Conservation (phyloP, 2,888 invertebrate species). For the Odontocerum albicorne region DNA sequence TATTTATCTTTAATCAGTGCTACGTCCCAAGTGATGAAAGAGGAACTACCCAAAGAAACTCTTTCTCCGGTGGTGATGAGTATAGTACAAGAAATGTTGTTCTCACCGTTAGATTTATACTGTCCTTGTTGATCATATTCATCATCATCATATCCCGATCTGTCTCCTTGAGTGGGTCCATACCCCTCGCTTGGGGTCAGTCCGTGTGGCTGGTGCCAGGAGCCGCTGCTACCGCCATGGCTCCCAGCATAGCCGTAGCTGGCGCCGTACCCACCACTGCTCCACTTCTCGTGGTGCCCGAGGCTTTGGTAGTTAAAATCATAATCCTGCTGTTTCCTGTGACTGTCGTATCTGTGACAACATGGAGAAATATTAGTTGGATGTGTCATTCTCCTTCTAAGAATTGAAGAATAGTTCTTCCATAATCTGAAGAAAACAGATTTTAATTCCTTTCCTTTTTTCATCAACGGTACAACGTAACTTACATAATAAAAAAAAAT, state of each 20-base stretch:
- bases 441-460: too few relatives aligned
- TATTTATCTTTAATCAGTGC: too few relatives aligned
- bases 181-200: constrained; percentile 17
- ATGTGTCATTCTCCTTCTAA: too few relatives aligned
- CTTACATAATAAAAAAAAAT: too few relatives aligned
- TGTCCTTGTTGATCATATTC: constrained; percentile 13
- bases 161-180: constrained; percentile 11
- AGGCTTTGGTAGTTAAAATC: constrained; percentile 49
- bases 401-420: too few relatives aligned
- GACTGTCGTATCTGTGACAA: constrained; percentile 9
- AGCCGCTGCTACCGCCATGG: constrained; percentile 1
- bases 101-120: constrained; percentile 26
- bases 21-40: too few relatives aligned
- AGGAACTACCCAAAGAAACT: too few relatives aligned
- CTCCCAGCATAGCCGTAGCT: constrained; percentile 4
- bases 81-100: too few relatives aligned
- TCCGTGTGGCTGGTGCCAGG: constrained; percentile 15
- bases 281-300: constrained; percentile 38
- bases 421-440: too few relatives aligned
- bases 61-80: too few relatives aligned
- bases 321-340: constrained; percentile 19
- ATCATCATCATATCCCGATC: constrained; percentile 12
- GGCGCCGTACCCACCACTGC: constrained; percentile 7
- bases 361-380: too few relatives aligned
- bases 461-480: too few relatives aligned